Conservation (phyloP, 2,797 vertebrate genomes). For the Myiotriccus ornatus region DNA sequence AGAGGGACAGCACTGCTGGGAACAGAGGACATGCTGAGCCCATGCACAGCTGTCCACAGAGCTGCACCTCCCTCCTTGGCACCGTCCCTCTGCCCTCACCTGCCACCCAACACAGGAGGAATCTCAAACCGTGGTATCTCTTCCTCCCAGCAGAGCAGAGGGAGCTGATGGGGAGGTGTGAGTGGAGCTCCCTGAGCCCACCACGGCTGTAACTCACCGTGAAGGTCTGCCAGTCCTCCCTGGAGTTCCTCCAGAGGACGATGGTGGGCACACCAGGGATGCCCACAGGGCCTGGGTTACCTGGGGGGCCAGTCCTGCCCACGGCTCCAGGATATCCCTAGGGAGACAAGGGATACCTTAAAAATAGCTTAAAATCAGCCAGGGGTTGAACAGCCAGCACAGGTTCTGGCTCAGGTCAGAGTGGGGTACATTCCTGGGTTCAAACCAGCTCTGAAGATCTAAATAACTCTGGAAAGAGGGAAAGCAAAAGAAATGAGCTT, state of each 20-base stretch:
- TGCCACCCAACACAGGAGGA: background rate
- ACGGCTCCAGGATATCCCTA: constrained; percentile 79
- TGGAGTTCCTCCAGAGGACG: constrained; percentile 86
- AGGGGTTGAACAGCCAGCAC: background rate
- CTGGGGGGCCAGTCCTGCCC: constrained; percentile 76
- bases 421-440: background rate
- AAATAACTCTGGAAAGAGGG: background rate
- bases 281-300: constrained; percentile 78
- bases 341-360: background rate
- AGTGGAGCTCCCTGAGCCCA: rapidly evolving
- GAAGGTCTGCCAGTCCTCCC: constrained; percentile 85
- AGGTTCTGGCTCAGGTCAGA: background rate
- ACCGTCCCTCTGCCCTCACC: background rate
- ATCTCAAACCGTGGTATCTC: rapidly evolving
- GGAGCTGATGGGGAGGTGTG: background rate
- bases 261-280: constrained; percentile 81
- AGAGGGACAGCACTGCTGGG: background rate
- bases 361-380: background rate
- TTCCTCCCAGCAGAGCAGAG: background rate
- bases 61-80: background rate
- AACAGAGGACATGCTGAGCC: rapidly evolving
- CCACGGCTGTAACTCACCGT: constrained; percentile 56
- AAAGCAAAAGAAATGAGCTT: background rate
- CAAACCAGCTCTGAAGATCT: background rate
- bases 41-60: background rate